Conservation (phyloP, 2,797 vertebrate genomes). For the Sitta carolinensis region DNA sequence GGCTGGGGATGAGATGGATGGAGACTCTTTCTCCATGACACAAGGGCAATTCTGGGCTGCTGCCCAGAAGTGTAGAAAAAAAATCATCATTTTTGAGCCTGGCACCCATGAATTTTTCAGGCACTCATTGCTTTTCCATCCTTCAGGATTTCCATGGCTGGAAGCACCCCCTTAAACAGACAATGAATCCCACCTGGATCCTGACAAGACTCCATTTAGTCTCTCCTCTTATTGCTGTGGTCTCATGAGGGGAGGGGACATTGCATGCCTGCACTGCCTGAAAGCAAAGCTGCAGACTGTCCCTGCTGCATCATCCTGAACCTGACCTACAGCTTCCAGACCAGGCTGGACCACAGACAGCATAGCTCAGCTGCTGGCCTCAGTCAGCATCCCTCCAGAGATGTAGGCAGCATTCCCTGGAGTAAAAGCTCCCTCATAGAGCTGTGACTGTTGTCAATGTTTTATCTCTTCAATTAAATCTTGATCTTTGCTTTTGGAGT, state of each 20-base stretch:
- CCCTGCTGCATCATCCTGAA: background rate
- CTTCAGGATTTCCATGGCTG: background rate
- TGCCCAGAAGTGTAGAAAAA: background rate
- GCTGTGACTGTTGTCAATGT: background rate
- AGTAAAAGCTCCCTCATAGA: background rate
- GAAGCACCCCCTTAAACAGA: background rate
- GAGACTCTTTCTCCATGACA: background rate
- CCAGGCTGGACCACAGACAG: background rate
- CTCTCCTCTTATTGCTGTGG: background rate
- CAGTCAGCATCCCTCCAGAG: background rate
- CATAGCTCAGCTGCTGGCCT: background rate
- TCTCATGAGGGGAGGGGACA: background rate
- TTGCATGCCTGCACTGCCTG: background rate
- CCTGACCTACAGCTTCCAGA: background rate
- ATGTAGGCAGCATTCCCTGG: background rate
- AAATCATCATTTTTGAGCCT: background rate
- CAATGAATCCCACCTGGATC: background rate
- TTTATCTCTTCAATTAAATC: background rate
- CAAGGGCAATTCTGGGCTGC: background rate
- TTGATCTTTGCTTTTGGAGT: background rate
- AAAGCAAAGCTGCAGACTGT: background rate
- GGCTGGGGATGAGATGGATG: background rate
- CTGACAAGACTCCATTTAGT: accelerated
- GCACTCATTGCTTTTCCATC: background rate
- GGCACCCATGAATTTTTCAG: background rate